Evolutionary conservation across 2,888 invertebrate genomes (phyloP).

Genomic region (Drosophila affinis): DNA sequence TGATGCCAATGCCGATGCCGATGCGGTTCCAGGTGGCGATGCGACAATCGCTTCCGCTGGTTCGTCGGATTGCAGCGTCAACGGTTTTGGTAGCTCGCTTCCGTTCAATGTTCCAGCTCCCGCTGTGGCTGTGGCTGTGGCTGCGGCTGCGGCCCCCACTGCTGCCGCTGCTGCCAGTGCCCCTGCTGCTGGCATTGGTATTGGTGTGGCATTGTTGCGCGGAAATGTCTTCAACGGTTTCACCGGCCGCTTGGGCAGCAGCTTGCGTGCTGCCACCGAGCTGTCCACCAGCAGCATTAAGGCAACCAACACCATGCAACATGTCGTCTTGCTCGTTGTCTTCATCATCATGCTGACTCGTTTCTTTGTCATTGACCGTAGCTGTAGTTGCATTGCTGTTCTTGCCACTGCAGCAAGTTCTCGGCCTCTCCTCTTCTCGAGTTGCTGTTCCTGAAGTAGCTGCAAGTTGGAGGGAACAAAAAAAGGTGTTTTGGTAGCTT

Average conservation of each 20-base stretch:
- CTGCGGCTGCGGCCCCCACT: slow-evolving; percentile 45
- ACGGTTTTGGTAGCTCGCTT: slow-evolving; percentile 82
- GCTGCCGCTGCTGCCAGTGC: slow-evolving; percentile 39
- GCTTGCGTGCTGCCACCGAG: slow-evolving; percentile 80
- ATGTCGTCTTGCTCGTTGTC: slow-evolving; percentile 26
- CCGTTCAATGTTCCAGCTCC: slow-evolving; percentile 59
- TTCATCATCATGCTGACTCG: slow-evolving; percentile 69
- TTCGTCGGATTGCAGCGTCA: slow-evolving; percentile 71
- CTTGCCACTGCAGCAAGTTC: not conserved
- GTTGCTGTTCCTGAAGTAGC: slow-evolving; percentile 28
- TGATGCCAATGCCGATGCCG: slow-evolving; percentile 41
- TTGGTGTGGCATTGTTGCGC: slow-evolving; percentile 82
- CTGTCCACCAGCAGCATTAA: slow-evolving; percentile 68
- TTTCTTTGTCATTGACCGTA: slow-evolving; percentile 70
- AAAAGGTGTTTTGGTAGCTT: slow-evolving; percentile 63
- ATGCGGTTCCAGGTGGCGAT: slow-evolving; percentile 41
- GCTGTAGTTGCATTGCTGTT: slow-evolving; percentile 49
- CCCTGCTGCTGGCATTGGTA: slow-evolving; percentile 73
- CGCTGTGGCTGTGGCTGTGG: slow-evolving; percentile 43
- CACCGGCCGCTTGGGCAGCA: slow-evolving; percentile 80
- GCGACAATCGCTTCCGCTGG: slow-evolving; percentile 70
- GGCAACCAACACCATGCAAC: slow-evolving; percentile 45
- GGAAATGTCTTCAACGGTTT: slow-evolving; percentile 83
- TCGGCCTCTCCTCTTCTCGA: slow-evolving; percentile 1
- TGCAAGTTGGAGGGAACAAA: slow-evolving; percentile 35